Percentiles rank a stretch among this genome's conserved stretches.
Conservation (phyloP, 2,797 vertebrate species). For the Enteromius anoplus region DNA sequence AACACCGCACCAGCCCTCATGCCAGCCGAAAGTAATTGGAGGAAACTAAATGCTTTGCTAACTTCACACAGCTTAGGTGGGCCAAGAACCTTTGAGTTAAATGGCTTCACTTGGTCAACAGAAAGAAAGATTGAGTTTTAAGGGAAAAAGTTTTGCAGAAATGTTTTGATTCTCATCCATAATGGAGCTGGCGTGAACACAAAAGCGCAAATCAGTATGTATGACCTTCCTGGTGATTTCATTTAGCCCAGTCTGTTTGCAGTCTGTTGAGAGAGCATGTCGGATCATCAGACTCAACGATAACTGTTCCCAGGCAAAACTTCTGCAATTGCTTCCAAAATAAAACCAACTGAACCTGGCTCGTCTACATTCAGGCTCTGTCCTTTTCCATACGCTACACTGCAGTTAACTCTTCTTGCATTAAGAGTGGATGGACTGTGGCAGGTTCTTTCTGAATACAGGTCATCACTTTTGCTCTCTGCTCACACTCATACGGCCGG, state of each 20-base stretch:
- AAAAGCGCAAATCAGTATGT: background rate
- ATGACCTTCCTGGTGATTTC: slow-evolving; percentile 9
- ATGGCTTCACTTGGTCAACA: background rate
- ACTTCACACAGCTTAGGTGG: slow-evolving; percentile 9
- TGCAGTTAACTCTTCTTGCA: background rate
- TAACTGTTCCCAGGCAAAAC: background rate
- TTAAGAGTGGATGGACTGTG: background rate
- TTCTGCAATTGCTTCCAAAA: background rate
- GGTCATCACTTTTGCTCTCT: background rate
- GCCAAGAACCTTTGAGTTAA: background rate
- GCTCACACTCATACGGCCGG: background rate
- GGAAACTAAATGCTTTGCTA: background rate
- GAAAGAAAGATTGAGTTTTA: background rate
- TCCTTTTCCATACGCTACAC: background rate
- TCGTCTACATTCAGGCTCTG: background rate
- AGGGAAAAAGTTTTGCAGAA: background rate
- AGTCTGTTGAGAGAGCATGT: background rate
- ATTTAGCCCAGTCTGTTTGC: background rate
- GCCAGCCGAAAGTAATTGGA: background rate
- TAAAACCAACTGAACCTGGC: background rate
- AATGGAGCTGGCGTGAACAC: background rate
- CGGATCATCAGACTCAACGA: slow-evolving; percentile 10
- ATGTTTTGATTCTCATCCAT: background rate
- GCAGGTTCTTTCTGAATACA: background rate
- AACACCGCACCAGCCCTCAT: background rate